phyloP scores from a whole-genome alignment of 2,888 invertebrate genomes.

The Oscheius myriophilus region DNA sequence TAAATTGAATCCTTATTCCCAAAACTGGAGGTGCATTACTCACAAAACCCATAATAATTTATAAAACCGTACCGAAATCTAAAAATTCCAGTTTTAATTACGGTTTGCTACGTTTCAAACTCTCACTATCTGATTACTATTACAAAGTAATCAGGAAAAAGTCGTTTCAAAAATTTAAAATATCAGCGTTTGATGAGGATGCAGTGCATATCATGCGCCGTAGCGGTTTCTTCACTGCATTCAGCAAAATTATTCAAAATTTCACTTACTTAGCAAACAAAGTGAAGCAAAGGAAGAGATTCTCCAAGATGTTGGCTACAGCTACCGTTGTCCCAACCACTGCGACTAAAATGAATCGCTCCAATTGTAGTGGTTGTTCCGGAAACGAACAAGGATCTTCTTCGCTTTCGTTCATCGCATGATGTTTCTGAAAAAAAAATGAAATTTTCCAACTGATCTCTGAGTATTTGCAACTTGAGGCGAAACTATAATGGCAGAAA shows the following conservation, averaged over 20 bases:
- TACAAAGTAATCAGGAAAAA: too few species aligned
- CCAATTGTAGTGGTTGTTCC: conserved; percentile 28
- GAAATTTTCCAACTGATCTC: background rate
- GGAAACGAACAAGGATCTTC: conserved; percentile 23
- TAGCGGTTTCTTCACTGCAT: too few species aligned
- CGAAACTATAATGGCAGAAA: background rate
- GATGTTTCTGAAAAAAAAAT: conserved; percentile 1
- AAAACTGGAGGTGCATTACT: too few species aligned
- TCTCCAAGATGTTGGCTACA: conserved; percentile 58
- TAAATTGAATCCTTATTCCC: too few species aligned
- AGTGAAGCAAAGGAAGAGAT: conserved; percentile 31
- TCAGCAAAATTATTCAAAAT: background rate
- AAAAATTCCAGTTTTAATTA: too few species aligned
- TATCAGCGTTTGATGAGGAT: too few species aligned
- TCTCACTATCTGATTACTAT: too few species aligned
- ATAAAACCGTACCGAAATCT: too few species aligned
- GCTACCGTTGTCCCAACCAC: conserved; percentile 62
- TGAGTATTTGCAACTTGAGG: background rate
- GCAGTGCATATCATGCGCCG: too few species aligned
- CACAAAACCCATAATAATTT: too few species aligned
- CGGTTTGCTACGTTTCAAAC: too few species aligned
- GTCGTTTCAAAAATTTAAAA: too few species aligned
- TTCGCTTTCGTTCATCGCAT: conserved; percentile 26
- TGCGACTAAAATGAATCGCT: conserved; percentile 60
- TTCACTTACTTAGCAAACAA: conserved; percentile 12